phyloP scores from a whole-genome alignment of 2,888 invertebrate genomes.

The Ctena decussata region DNA sequence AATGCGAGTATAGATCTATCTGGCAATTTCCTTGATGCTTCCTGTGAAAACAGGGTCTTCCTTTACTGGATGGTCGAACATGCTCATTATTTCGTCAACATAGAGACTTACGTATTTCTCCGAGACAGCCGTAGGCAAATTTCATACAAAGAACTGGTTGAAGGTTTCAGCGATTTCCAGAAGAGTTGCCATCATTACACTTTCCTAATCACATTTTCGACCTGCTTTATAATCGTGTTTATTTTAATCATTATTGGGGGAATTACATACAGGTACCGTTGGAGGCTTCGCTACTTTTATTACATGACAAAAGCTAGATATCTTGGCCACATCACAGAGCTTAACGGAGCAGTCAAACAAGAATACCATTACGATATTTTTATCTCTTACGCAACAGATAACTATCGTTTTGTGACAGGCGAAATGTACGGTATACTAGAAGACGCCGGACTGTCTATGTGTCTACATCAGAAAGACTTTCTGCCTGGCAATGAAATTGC shows the following conservation, averaged over 20 bases:
- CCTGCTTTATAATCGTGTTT: background rate
- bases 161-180: background rate
- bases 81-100: background rate
- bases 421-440: conserved; percentile 36
- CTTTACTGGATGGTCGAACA: conserved; percentile 31
- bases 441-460: conserved; percentile 51
- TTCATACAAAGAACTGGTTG: background rate
- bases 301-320: conserved; percentile 45
- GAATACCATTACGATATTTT: conserved; percentile 64
- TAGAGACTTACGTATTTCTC: conserved; percentile 24
- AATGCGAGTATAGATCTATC: conserved; percentile 29
- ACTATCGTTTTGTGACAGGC: conserved; percentile 32
- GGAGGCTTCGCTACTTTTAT: conserved; percentile 60
- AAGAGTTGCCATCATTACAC: conserved; percentile 24
- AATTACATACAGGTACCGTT: conserved; percentile 49
- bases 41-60: conserved; percentile 26
- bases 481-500: conserved; percentile 63
- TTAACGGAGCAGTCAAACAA: background rate
- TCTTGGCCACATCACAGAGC: conserved; percentile 21
- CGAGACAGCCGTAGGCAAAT: background rate
- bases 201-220: background rate
- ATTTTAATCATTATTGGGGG: conserved; percentile 30
- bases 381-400: conserved; percentile 54
- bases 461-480: conserved; percentile 69
- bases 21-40: conserved; percentile 21